Evolutionary conservation across 2,888 invertebrate species (phyloP).

Genomic region (Embidobia sp.): DNA sequence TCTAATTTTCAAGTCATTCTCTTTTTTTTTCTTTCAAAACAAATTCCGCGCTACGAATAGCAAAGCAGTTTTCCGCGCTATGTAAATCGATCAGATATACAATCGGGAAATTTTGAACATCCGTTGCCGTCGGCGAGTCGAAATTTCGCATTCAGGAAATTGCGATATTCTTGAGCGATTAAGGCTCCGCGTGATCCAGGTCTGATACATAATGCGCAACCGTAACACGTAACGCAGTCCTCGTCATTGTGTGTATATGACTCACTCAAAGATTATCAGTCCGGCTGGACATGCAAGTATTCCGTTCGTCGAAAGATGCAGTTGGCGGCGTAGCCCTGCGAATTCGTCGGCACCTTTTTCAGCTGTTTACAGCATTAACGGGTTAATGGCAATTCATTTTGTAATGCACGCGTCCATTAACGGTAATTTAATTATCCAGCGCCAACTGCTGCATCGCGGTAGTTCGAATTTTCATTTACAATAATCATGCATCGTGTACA

Average conservation of each 20-base stretch:
- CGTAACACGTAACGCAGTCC: slow-evolving; percentile 60
- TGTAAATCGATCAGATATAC: slow-evolving; percentile 53
- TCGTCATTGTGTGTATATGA: slow-evolving; percentile 57
- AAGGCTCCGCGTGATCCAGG: slow-evolving; percentile 61
- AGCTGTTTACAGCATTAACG: background rate
- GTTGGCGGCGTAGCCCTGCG: slow-evolving; percentile 18
- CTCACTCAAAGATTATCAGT: slow-evolving; percentile 60
- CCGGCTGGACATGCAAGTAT: slow-evolving; percentile 53
- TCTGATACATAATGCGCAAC: slow-evolving; percentile 54
- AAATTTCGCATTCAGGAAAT: slow-evolving; percentile 64
- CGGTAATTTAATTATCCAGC: slow-evolving; percentile 14
- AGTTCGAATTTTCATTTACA: slow-evolving; percentile 23
- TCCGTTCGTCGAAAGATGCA: slow-evolving; percentile 48
- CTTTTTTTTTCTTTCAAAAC: background rate
- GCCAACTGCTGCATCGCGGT: background rate
- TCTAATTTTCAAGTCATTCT: background rate
- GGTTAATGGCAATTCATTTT: slow-evolving; percentile 22
- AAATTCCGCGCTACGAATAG: slow-evolving; percentile 3
- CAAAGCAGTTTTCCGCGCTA: slow-evolving; percentile 31
- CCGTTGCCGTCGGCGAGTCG: slow-evolving; percentile 36
- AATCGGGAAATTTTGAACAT: slow-evolving; percentile 59
- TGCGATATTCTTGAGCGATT: slow-evolving; percentile 62
- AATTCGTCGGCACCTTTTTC: slow-evolving; percentile 25
- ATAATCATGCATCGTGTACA: background rate
- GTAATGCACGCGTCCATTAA: slow-evolving; percentile 14